These are phyloP conservation scores for Drosophila parthenogenetica DNA, from an alignment of 2,888 invertebrate genomes.

Conservation along the genomic window DNA sequence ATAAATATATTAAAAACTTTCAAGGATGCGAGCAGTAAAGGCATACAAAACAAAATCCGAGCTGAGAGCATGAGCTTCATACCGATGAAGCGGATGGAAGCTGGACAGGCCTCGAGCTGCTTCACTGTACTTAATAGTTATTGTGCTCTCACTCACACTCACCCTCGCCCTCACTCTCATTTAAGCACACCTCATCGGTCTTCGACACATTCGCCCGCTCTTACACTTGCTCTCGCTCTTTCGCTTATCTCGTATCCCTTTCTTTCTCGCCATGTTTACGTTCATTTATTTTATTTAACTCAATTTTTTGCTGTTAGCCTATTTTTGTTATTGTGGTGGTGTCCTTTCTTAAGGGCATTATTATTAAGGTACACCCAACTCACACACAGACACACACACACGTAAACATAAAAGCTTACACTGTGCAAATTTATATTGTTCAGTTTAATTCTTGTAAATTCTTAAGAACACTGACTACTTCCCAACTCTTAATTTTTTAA, in stretches of 20 bases:
- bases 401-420: background rate
- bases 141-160: constrained; percentile 12
- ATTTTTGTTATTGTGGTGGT: constrained; percentile 52
- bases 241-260: background rate
- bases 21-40: constrained; percentile 72
- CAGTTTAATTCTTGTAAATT: too few relatives aligned
- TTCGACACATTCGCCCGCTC: constrained; percentile 20
- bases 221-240: background rate
- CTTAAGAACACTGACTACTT: too few relatives aligned
- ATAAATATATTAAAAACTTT: constrained; percentile 78
- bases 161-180: constrained; percentile 13
- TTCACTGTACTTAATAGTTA: constrained; percentile 42
- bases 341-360: constrained; percentile 70
- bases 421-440: background rate
- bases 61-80: constrained; percentile 4
- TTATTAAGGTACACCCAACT: constrained; percentile 63
- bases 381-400: constrained; percentile 22
- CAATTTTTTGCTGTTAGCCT: constrained; percentile 50
- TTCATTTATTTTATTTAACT: constrained; percentile 61
- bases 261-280: constrained; percentile 38
- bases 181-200: constrained; percentile 59
- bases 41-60: constrained; percentile 40
- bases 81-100: background rate
- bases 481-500: too few relatives aligned
- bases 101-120: constrained; percentile 28